Percentiles rank a stretch among this genome's conserved stretches.
Evolutionary conservation across 2,888 invertebrate species (phyloP).

Genomic region (Campaea margaritaria): DNA sequence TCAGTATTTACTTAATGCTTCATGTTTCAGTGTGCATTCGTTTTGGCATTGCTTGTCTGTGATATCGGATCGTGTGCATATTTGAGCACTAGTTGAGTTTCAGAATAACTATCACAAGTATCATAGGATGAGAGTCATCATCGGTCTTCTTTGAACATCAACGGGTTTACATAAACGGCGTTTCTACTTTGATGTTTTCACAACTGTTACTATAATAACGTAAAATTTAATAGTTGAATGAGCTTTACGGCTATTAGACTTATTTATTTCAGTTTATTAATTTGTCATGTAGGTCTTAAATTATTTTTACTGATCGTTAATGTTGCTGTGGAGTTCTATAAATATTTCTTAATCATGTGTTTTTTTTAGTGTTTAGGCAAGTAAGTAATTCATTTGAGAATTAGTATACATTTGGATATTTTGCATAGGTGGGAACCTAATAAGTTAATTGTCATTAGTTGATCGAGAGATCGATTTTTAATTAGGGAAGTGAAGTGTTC

Average conservation of each 20-base stretch:
- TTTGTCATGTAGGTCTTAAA: conserved; percentile 32
- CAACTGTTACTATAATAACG: conserved; percentile 35
- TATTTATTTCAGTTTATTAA: conserved; percentile 30
- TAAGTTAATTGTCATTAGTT: no score
- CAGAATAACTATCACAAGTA: conserved; percentile 2
- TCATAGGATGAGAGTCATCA: conserved; percentile 11
- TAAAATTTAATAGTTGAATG: conserved; percentile 32
- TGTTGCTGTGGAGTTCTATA: conserved; percentile 19
- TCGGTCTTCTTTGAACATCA: conserved; percentile 24
- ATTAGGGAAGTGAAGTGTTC: no score
- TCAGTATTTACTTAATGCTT: no score
- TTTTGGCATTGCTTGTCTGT: no score
- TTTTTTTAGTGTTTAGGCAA: neutral
- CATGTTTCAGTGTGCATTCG: no score
- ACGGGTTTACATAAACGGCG: conserved; percentile 13
- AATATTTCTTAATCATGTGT: conserved; percentile 9
- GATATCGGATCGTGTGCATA: no score
- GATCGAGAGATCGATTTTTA: no score
- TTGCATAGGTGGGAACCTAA: no score
- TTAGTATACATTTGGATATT: neutral
- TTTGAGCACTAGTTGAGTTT: neutral
- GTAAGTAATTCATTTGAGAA: neutral
- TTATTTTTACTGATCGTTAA: conserved; percentile 28
- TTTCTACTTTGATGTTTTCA: conserved; percentile 42
- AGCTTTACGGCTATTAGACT: conserved; percentile 28